Evolutionary conservation across 2,797 vertebrate genomes (phyloP).

Genomic region (Sphaeramia orbicularis): DNA sequence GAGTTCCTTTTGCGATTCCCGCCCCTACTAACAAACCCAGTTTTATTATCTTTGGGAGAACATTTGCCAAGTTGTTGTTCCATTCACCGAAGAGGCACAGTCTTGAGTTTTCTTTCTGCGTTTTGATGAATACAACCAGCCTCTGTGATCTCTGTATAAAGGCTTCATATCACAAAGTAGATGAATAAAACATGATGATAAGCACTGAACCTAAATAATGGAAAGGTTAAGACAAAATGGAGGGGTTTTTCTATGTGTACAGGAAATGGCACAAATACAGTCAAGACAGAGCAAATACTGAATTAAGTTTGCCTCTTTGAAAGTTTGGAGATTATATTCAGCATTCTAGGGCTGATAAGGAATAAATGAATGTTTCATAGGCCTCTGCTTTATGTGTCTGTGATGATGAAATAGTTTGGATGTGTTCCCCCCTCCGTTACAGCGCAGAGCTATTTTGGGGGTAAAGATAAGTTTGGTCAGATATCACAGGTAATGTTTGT

Average conservation of each 20-base stretch:
- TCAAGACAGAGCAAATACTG: constrained; percentile 47
- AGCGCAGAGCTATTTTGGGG: constrained; percentile 45
- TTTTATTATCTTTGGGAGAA: constrained; percentile 20
- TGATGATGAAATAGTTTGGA: constrained; percentile 42
- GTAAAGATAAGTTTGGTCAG: constrained; percentile 34
- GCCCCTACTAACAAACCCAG: no score
- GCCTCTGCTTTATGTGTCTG: constrained; percentile 22
- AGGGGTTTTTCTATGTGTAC: constrained; percentile 57
- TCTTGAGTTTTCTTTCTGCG: constrained; percentile 27
- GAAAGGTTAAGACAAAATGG: constrained; percentile 74
- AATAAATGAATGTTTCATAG: constrained; percentile 8
- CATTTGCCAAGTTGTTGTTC: constrained; percentile 11
- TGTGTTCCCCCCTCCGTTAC: background rate
- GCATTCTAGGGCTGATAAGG: constrained; percentile 7
- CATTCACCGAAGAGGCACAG: constrained; percentile 4
- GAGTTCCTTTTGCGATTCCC: no score
- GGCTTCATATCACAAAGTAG: constrained; percentile 45
- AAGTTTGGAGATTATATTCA: constrained; percentile 32
- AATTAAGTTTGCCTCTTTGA: constrained; percentile 43
- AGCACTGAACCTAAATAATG: constrained; percentile 77
- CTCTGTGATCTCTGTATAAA: constrained; percentile 45
- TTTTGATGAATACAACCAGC: constrained; percentile 38
- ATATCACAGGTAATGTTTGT: constrained; percentile 62
- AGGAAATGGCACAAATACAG: constrained; percentile 62
- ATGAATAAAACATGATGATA: constrained; percentile 80